Evolutionary conservation across 2,113 vertebrate genomes (phyloP), one percentile per base, ranked within the genome.

Genomic region (Gopherus evgoodei): DNA sequence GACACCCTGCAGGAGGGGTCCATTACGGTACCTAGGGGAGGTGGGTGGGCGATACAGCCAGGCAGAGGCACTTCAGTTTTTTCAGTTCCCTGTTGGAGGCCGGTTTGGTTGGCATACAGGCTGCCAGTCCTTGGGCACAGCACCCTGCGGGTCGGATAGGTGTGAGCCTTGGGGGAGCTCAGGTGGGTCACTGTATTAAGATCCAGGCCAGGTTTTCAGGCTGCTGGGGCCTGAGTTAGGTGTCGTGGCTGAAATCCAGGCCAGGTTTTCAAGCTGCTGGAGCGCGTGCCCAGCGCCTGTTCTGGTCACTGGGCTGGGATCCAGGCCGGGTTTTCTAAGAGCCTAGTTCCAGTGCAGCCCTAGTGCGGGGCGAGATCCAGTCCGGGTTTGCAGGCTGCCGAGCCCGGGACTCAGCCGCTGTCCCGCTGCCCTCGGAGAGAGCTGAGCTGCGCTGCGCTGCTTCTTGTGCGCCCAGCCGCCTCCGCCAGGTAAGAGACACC

Each of bases 221-320:
- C 62, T 65, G 62, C 31, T 8, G 31, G 31, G 12, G 62, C 62
- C 13, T 50, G 47, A 11, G 47, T 49, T 49, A 49, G 47, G 47
- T 3, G 47, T 49, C 47, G 47, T 49, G 47, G 47, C 47, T 49
- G 47, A 11, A 3, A 49, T 49, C 47, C 47, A 49, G 47, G 47
- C 47, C 75, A 3, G 78, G 22, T 25, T 17, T 80, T 24, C 65
- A 17, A 0, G 35, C 50, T 11, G 31, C 24, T 27, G 5, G 27
- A 3, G 44, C 62, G 79, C 6, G 17, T 9, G 65, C 81, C 27
- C 38, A 8, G 38, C 2, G 47, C 10, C 47, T 49, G 10, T 49
- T 49, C 47, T 49, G 47, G 47, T 49, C 47, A 11, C 47, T 49
- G 47, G 47, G 47, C 47, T 49, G 0, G 0, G 0, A 4, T 81